These are phyloP conservation scores for Varroa destructor DNA, from an alignment of 1,140 invertebrate genomes.

Conservation along the genomic window DNA sequence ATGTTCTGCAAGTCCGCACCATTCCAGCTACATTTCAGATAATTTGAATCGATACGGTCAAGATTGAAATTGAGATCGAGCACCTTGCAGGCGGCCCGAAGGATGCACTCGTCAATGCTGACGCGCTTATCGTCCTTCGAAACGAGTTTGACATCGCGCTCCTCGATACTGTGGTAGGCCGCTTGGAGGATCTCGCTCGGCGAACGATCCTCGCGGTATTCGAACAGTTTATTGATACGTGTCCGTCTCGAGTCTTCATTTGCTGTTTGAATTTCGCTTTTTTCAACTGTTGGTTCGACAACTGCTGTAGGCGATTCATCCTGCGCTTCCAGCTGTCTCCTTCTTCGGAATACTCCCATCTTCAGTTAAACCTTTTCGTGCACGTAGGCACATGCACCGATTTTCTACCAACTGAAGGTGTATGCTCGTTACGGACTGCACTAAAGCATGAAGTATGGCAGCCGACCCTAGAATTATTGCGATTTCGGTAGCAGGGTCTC, in stretches of 20 bases:
- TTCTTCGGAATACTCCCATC: conserved; percentile 16
- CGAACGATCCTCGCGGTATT: conserved; percentile 25
- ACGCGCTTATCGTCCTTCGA: conserved; percentile 21
- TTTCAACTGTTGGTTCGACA: conserved; percentile 10
- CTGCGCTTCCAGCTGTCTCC: conserved; percentile 14
- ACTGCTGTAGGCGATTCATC: conserved; percentile 8
- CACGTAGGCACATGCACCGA: too few species aligned
- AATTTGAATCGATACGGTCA: conserved; percentile 9
- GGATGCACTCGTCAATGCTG: conserved; percentile 23
- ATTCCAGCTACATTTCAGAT: conserved; percentile 18
- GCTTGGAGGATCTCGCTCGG: conserved; percentile 18
- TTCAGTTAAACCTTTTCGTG: too few species aligned
- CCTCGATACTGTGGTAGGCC: conserved; percentile 25
- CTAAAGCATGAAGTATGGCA: too few species aligned
- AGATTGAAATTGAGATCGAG: conserved; percentile 24
- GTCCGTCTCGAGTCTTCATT: conserved; percentile 8
- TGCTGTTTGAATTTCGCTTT: background rate
- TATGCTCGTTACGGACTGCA: too few species aligned
- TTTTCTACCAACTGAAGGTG: too few species aligned
- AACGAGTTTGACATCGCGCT: conserved; percentile 19
- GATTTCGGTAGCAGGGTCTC: too few species aligned
- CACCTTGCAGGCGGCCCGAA: conserved; percentile 21
- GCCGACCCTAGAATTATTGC: too few species aligned
- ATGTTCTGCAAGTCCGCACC: conserved; percentile 26
- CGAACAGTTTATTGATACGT: conserved; percentile 14